Conservation (phyloP, 2,888 invertebrate species). For the Coelopa pilipes region DNA sequence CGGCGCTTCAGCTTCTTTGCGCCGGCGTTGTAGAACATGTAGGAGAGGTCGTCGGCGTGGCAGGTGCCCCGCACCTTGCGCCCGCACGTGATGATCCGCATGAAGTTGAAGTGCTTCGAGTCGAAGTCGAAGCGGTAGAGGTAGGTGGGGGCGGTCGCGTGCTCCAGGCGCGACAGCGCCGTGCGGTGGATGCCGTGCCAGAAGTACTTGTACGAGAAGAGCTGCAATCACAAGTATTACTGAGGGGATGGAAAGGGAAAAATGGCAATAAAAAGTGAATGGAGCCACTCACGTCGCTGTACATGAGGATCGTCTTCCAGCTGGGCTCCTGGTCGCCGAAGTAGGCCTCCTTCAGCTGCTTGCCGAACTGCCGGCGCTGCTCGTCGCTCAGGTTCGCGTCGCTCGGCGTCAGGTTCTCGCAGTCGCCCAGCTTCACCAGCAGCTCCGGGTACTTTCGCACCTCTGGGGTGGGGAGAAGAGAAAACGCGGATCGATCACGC, state of each 20-base stretch:
- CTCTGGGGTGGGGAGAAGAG: constrained; percentile 43
- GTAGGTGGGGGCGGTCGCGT: constrained; percentile 60
- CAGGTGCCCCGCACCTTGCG: constrained; percentile 64
- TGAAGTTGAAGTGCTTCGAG: constrained; percentile 64
- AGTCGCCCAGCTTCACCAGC: constrained; percentile 55
- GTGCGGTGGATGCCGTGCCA: constrained; percentile 66
- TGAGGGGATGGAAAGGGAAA: too few relatives aligned
- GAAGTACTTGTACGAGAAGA: constrained; percentile 64
- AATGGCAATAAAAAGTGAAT: too few relatives aligned
- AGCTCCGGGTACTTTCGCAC: constrained; percentile 60
- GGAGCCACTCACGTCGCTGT: constrained; percentile 62
- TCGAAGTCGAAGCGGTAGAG: constrained; percentile 66
- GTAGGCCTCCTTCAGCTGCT: constrained; percentile 65
- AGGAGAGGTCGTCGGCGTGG: constrained; percentile 66
- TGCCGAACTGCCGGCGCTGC: constrained; percentile 60
- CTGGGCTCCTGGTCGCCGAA: constrained; percentile 66
- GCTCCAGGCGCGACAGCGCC: constrained; percentile 55
- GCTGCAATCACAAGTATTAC: constrained; percentile 48
- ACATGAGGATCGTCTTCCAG: constrained; percentile 61
- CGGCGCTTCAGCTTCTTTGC: constrained; percentile 59
- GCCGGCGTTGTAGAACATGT: constrained; percentile 64
- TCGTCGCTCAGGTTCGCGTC: constrained; percentile 56
- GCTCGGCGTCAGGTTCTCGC: constrained; percentile 60
- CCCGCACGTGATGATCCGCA: constrained; percentile 63
- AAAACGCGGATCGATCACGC: too few relatives aligned